Evolutionary conservation across 2,888 invertebrate species (phyloP).

Genomic region (Eurois occulta): DNA sequence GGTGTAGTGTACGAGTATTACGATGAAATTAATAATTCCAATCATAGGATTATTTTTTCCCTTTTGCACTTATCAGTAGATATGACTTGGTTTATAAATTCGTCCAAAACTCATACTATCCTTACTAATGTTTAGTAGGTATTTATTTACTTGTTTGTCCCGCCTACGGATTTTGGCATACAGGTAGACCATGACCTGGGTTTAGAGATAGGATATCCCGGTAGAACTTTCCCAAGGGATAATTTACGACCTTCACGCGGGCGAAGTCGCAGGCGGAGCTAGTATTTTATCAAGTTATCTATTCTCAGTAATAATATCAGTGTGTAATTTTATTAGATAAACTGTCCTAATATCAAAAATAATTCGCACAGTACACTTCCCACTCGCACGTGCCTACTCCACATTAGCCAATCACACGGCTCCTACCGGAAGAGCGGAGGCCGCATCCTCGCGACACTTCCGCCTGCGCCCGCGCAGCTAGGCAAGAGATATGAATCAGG

Average conservation of each 20-base stretch:
- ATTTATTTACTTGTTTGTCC: neutral
- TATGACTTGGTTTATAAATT: neutral
- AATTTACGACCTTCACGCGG: neutral
- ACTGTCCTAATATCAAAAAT: conserved; percentile 9
- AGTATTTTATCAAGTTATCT: neutral
- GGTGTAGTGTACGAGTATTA: too few species aligned
- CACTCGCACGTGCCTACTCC: conserved; percentile 53
- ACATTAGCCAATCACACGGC: conserved; percentile 56
- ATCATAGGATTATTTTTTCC: too few species aligned
- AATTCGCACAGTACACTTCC: conserved; percentile 35
- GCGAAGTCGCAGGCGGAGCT: neutral
- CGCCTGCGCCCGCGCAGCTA: conserved; percentile 66
- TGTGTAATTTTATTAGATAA: conserved; percentile 10
- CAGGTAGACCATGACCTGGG: neutral
- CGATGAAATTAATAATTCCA: too few species aligned
- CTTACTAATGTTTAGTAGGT: neutral
- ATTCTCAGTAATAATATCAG: neutral
- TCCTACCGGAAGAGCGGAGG: conserved; percentile 76
- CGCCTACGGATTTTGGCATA: neutral
- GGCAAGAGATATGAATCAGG: conserved; percentile 54
- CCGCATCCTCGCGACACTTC: conserved; percentile 76
- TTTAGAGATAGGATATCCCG: neutral
- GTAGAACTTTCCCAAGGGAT: neutral
- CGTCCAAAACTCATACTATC: neutral
- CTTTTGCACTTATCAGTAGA: neutral